These are phyloP conservation scores for Neolamprologus fasciatus DNA, from an alignment of 2,113 vertebrate genomes.

Conservation along the genomic window DNA sequence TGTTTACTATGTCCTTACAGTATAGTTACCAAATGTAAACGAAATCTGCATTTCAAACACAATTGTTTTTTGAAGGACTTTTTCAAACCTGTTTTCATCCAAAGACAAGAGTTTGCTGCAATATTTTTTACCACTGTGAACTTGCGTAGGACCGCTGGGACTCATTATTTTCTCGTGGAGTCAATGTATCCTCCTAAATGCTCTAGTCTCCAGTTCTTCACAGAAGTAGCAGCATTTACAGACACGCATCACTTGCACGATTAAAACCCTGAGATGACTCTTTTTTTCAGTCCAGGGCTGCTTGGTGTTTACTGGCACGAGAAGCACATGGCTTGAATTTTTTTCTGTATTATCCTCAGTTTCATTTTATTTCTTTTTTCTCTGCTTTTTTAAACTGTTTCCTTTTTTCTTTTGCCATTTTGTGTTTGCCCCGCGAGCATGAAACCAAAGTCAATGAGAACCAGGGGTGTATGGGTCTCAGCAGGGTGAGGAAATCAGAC, in stretches of 20 bases:
- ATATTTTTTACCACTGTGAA: constrained; percentile 25
- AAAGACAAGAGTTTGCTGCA: constrained; percentile 6
- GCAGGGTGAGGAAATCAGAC: constrained; percentile 59
- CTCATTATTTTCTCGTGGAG: constrained; percentile 55
- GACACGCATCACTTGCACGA: constrained; percentile 35
- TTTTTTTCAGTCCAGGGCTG: constrained; percentile 9
- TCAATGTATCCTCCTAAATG: constrained; percentile 37
- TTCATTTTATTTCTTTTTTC: constrained; percentile 53
- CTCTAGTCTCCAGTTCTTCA: constrained; percentile 16
- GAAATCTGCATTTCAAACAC: background rate
- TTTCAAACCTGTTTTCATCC: background rate
- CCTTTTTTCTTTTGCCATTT: constrained; percentile 42
- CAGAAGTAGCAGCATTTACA: constrained; percentile 37
- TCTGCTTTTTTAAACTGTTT: background rate
- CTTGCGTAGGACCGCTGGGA: constrained; percentile 37
- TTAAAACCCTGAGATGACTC: constrained; percentile 27
- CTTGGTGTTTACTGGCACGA: constrained; percentile 50
- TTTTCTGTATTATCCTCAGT: constrained; percentile 39
- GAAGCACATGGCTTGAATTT: constrained; percentile 54
- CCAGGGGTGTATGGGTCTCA: constrained; percentile 52
- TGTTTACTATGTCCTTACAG: background rate
- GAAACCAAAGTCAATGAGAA: constrained; percentile 65
- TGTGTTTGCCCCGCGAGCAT: constrained; percentile 46
- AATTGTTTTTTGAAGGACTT: background rate
- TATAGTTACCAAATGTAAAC: background rate